Conservation (phyloP, 2,888 invertebrate species). For the Malthinus seriepunctatus region DNA sequence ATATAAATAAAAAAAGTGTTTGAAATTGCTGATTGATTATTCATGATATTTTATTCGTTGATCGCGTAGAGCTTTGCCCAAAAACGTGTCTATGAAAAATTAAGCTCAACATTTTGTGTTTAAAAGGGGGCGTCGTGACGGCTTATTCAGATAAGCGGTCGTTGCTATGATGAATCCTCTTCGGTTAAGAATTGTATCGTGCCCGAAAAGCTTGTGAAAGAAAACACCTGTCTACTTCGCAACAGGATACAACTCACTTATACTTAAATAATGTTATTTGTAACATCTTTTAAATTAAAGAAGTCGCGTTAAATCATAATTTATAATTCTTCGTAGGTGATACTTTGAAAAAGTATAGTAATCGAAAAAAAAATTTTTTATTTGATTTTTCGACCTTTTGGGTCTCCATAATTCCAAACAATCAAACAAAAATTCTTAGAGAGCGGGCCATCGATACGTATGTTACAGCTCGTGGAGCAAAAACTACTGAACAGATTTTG, state of each 20-base stretch:
- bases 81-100: slow-evolving; percentile 33
- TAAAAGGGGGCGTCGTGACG: slow-evolving; percentile 14
- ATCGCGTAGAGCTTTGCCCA: slow-evolving; percentile 26
- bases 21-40: slow-evolving; percentile 34
- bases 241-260: slow-evolving; percentile 22
- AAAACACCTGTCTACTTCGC: slow-evolving; percentile 28
- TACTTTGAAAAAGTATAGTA: no score
- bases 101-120: slow-evolving; percentile 14
- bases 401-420: no score
- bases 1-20: slow-evolving; percentile 14
- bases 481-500: no score
- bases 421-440: no score
- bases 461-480: no score
- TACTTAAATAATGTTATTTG: slow-evolving; percentile 25
- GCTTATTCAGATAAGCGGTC: slow-evolving; percentile 30
- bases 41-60: slow-evolving; percentile 30
- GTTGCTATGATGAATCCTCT: slow-evolving; percentile 28
- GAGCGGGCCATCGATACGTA: no score
- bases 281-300: slow-evolving; percentile 16
- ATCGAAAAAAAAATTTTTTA: no score
- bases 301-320: slow-evolving; percentile 24
- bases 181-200: slow-evolving; percentile 25
- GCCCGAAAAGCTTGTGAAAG: slow-evolving; percentile 23
- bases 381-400: no score
- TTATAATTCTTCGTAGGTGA: not conserved